Evolutionary conservation across 2,888 invertebrate genomes (phyloP), one percentile per base, ranked within the genome.

Genomic region (Heliconius ismenius): DNA sequence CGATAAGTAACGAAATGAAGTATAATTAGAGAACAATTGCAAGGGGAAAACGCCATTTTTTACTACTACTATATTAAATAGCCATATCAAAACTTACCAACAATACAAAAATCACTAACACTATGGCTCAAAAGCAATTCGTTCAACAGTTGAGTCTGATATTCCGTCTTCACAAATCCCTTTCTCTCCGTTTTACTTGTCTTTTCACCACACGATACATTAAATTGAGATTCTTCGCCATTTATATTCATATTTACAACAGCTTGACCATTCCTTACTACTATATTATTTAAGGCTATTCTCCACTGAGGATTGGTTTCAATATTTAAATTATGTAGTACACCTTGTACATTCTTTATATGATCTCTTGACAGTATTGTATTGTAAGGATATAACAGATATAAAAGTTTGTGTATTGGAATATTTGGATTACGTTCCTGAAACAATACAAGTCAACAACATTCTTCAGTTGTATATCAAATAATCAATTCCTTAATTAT

Each of bases 61-160:
- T 32, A 32, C 32, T 32, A 32, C 32, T 32, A 32, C 32, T 32
- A 32, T 32, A 39, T 11, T 36, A 43, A 43, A 60, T 13, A 63
- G 2, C 2, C 28, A 24, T 43, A 70, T 76, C 9, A n/a, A 76
- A 24, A 87, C 91, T 88, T 83, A 94, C 95, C 96, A 83, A 99
- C 95, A 49, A 99, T 90, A 89, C 98, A 98, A 83, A 98, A 96
- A 91, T 99, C 99, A 3, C 96, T 96, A 3, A 96, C 96, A 78
- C 96, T 94, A 87, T 97, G 97, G 77, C 97, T 97, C 87, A 97
- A 95, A 60, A 98, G 86, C 92, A 99, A 94, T 81, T 97, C 96
- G 68, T 96, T 95, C 73, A 99, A 88, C 65, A 98, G 89, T 76
- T 95, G 94, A 81, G 97, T 97, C 88, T 98, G 98, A 86, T 97